Conservation (phyloP, 2,888 invertebrate genomes). For the Polydrusus cervinus region DNA sequence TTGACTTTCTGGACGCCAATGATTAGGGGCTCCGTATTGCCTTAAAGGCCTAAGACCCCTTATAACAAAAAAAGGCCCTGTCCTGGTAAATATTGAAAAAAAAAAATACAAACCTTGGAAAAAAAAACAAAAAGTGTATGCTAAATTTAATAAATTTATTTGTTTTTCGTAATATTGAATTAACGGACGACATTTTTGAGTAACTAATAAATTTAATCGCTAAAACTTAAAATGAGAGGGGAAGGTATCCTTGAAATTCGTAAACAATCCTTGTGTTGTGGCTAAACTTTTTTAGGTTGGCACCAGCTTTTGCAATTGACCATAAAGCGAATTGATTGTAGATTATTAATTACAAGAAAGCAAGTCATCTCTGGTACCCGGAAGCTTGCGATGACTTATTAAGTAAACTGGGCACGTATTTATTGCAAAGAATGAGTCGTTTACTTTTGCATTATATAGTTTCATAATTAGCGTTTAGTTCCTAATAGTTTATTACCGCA, state of each 20-base stretch:
- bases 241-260: conserved; percentile 31
- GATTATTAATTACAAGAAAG: conserved; percentile 50
- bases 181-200: conserved; percentile 4
- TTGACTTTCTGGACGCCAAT: too few relatives aligned
- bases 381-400: conserved; percentile 33
- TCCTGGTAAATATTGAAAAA: too few relatives aligned
- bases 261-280: conserved; percentile 49
- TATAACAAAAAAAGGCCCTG: too few relatives aligned
- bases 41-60: too few relatives aligned
- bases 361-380: conserved; percentile 48
- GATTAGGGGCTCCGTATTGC: too few relatives aligned
- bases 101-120: too few relatives aligned
- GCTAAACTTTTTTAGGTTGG: conserved; percentile 29
- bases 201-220: not conserved
- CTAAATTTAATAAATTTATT: too few relatives aligned
- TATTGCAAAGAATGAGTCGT: conserved; percentile 1
- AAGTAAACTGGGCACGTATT: conserved; percentile 9
- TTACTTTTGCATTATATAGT: not conserved
- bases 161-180: not conserved
- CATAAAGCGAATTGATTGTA: conserved; percentile 39
- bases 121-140: too few relatives aligned
- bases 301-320: conserved; percentile 28
- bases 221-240: conserved; percentile 5
- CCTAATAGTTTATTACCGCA: too few relatives aligned
- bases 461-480: too few relatives aligned